Conservation (phyloP, 2,113 vertebrate species). For the Phoxinus phoxinus region DNA sequence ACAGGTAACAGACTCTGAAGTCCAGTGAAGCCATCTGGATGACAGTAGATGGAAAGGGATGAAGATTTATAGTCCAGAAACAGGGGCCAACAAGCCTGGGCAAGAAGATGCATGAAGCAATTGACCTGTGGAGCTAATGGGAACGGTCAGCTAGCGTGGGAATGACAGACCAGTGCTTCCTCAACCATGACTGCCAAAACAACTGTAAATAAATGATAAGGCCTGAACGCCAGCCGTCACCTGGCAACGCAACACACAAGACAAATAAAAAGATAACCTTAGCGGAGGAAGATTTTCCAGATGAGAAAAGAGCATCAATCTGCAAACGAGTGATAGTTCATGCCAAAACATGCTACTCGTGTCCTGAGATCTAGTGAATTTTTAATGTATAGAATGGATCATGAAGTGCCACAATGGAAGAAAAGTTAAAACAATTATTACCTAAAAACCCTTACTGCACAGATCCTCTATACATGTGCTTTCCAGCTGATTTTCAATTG, state of each 20-base stretch:
- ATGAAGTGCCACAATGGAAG: background rate
- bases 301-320: slow-evolving; percentile 45
- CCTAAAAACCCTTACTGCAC: background rate
- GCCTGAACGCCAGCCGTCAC: slow-evolving; percentile 58
- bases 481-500: background rate
- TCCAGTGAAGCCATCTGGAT: background rate
- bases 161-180: background rate
- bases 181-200: slow-evolving; percentile 31
- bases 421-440: background rate
- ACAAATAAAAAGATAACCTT: slow-evolving; percentile 40
- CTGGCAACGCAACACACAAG: slow-evolving; percentile 50
- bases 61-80: slow-evolving; percentile 40
- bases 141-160: background rate
- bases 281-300: slow-evolving; percentile 42
- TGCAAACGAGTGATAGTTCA: slow-evolving; percentile 34
- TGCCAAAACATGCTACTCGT: background rate
- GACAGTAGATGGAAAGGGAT: background rate
- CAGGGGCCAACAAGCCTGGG: slow-evolving; percentile 46
- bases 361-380: slow-evolving; percentile 5
- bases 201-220: slow-evolving; percentile 47
- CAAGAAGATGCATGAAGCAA: slow-evolving; percentile 40
- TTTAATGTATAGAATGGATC: background rate
- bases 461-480: background rate
- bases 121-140: slow-evolving; percentile 41
- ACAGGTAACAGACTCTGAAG: slow-evolving; percentile 4